Evolutionary conservation across 2,113 vertebrate genomes (phyloP).

Genomic region (Gadus macrocephalus): DNA sequence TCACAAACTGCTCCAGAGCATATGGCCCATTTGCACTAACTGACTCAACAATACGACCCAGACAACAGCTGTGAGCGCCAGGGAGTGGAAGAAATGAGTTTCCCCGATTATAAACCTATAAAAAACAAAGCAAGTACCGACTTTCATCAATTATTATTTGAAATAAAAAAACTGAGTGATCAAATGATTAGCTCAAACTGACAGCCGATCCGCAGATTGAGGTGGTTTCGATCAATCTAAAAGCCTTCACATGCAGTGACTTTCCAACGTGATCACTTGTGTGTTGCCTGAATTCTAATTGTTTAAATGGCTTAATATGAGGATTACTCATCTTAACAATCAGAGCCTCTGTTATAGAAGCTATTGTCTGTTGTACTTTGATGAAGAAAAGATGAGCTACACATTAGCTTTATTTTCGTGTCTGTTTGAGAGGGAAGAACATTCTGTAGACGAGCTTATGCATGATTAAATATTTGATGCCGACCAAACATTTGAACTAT

Average conservation of each 20-base stretch:
- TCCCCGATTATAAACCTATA: too few relatives aligned
- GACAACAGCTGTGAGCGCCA: conserved; percentile 37
- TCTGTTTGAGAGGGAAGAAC: conserved; percentile 4
- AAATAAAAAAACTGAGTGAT: too few relatives aligned
- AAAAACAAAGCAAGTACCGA: too few relatives aligned
- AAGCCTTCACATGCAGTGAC: conserved; percentile 5
- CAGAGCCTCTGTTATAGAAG: not conserved
- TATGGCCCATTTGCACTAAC: conserved; percentile 58
- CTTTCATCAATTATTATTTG: too few relatives aligned
- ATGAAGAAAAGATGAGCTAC: conserved; percentile 17
- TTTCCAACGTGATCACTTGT: not conserved
- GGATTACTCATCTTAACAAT: conserved; percentile 42
- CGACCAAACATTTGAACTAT: too few relatives aligned
- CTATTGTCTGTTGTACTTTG: conserved; percentile 12
- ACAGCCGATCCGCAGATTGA: conserved; percentile 8
- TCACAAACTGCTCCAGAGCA: conserved; percentile 60
- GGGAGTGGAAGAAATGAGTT: too few relatives aligned
- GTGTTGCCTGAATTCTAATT: conserved; percentile 11
- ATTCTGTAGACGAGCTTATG: not conserved
- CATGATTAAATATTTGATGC: conserved; percentile 6
- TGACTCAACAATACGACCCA: conserved; percentile 52
- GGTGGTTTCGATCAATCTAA: conserved; percentile 20
- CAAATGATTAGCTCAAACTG: too few relatives aligned
- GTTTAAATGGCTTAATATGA: conserved; percentile 42
- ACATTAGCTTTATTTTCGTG: conserved; percentile 6